phyloP scores from a whole-genome alignment of 2,797 vertebrate species.

The Novumbra hubbsi region DNA sequence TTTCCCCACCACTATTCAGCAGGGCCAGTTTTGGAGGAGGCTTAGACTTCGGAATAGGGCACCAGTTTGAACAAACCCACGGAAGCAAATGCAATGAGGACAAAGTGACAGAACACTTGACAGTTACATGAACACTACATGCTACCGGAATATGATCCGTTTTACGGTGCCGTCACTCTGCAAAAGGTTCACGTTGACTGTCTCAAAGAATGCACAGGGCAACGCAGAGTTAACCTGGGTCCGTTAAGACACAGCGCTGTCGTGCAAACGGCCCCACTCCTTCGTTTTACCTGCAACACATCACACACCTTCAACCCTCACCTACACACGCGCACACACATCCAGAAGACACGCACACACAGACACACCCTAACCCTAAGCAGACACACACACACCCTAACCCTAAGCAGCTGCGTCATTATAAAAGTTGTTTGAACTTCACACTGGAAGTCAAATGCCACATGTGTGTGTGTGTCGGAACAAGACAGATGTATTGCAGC shows the following conservation, averaged over 20 bases:
- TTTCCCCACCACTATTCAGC: too few relatives aligned
- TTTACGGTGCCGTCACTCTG: background rate
- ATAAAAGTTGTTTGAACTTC: conserved; percentile 81
- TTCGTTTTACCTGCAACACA: conserved; percentile 39
- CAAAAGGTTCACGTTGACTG: background rate
- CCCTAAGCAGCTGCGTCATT: conserved; percentile 77
- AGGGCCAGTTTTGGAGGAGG: too few relatives aligned
- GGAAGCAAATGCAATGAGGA: background rate
- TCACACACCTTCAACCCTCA: conserved; percentile 35
- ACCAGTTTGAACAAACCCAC: background rate
- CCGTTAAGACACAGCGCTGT: background rate
- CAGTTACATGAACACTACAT: background rate
- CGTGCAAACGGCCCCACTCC: background rate
- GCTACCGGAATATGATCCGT: background rate
- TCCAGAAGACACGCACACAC: conserved; percentile 23
- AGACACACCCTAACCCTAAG: conserved; percentile 52
- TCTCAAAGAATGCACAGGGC: background rate
- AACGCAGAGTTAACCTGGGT: background rate
- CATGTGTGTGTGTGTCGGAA: conserved; percentile 66
- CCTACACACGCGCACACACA: conserved; percentile 39
- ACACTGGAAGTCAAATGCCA: conserved; percentile 79
- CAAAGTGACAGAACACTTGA: background rate
- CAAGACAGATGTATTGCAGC: conserved; percentile 81
- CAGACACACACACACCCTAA: conserved; percentile 53
- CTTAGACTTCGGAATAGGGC: too few relatives aligned